Conservation (phyloP, 2,888 invertebrate genomes). For the Dioctria rufipes region DNA sequence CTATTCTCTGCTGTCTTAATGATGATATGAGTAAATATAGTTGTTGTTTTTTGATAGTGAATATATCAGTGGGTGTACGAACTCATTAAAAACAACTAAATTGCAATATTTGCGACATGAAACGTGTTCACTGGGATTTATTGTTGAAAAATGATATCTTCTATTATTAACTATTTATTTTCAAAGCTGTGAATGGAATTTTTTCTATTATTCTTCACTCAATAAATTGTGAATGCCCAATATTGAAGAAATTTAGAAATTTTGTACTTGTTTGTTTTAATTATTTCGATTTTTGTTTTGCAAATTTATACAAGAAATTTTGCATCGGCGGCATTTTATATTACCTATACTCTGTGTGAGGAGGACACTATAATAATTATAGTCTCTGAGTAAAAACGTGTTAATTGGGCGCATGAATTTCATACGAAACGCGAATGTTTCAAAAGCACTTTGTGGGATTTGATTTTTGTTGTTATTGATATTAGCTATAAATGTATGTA, state of each 20-base stretch:
- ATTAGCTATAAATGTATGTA: no score
- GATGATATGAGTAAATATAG: background rate
- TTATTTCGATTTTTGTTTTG: background rate
- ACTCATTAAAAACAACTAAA: background rate
- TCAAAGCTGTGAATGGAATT: background rate
- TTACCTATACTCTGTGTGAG: no score
- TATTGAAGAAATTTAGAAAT: background rate
- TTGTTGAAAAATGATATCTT: background rate
- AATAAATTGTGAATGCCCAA: background rate
- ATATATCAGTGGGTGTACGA: no score
- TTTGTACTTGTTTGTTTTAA: slow-evolving; percentile 18
- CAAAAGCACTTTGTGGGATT: no score
- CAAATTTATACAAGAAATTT: slow-evolving; percentile 3
- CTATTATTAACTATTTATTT: background rate
- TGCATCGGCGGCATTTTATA: background rate
- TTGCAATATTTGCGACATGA: background rate
- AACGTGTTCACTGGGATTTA: slow-evolving; percentile 26
- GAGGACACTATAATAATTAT: no score
- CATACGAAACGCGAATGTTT: no score
- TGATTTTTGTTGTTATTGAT: no score
- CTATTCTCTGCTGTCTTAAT: background rate
- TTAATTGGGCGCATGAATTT: no score
- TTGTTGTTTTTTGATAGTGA: no score
- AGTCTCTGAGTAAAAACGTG: no score
- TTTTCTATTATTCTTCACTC: no score